Base-by-base conservation (phyloP, 2,888 invertebrate genomes). In the Drosophila histrio region DNA sequence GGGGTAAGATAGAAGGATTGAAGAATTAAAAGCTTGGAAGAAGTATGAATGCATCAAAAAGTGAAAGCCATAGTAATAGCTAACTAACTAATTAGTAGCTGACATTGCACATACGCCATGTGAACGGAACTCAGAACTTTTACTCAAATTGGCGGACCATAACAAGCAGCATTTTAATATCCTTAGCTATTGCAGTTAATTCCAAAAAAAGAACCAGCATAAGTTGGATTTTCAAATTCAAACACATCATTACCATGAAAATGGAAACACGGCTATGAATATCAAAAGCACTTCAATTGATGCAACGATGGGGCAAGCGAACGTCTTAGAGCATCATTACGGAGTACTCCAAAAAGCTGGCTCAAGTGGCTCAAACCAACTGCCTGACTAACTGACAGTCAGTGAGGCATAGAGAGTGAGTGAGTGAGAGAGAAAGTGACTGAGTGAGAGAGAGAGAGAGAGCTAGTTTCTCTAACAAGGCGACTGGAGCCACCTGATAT, bases 181-280 rank as follows among this genome's bases (percentile, higher is more conserved):
- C 13, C 26, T 3, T 13, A 21, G 30, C 24, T 46, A 50, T 52
- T 22, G 8, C 64, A 36, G 57, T 56, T 43, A 32, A 52, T 58
- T 43, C 38, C 57, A 28, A 24, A 15, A 24, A 15, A 53, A 36
- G 66, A 56, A 66, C 54, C 47, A 44, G 32, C 41, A 26, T 52
- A 34, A 47, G 47, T 57, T 47, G 34, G 34, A 21, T 49, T 52
- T 38, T 24, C 38, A 39, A 62, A 57, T 62, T 57, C 49, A 71
- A 76, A 56, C 72, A 76, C 87, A 83, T 81, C 80, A 79, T 81
- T 86, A 86, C 53, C 72, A 83, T 66, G 69, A 66, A 86, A 79
- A 64, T 71, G 50, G 44, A 43, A 54, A 58, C 32, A 47, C 39
- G 39, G 53, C 47, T 62, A 72, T 72, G 79, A 71, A 71, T 79